Evolutionary conservation across 1,140 invertebrate species (phyloP), one percentile per base, ranked within the genome.

Genomic region (Trichomalopsis sarcophagae): DNA sequence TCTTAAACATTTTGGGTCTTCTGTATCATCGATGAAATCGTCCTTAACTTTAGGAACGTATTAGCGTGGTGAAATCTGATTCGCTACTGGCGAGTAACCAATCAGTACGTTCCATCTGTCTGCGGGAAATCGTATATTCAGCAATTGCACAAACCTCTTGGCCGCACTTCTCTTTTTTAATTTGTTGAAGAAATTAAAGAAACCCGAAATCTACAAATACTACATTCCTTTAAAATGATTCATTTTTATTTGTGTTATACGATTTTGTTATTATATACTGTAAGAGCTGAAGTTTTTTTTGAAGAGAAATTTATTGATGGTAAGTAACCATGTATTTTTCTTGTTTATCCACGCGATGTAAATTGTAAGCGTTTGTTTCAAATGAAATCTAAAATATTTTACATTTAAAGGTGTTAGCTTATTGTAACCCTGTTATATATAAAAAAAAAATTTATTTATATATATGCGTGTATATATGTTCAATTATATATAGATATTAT

Each of bases 61-160:
- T 75, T 47, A 92, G 91, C 91, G 91, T 95, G 94, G 94, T 95
- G 91, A 78, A 87, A 78, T 88, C 9, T 88, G 86, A 95, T 95
- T 95, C 94, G 94, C 81, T 84, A 80, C 36, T 23, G 47, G 3
- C 2, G 1, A 36, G 79, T 86, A 68, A 87, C 94, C 94, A 95
- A 95, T 95, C 85, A 88, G 40, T 88, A 81, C 83, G 84, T 92
- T 95, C 94, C 94, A 95, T 95, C 94, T 95, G 94, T 94, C 94
- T 94, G 89, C 87, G 92, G 91, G 92, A 89, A 90, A 62, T 88
- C 78, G 89, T 86, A 7, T 87, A 88, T 88, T 84, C 84, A n/a
- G 62, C 88, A 89, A 87, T 88, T 88, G 84, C 76, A 73, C 81
- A 73, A 86, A 86, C 82, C 78, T 62, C n/a, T 27, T 77, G 30